These are phyloP conservation scores for Sesamia inferens DNA, from an alignment of 2,888 invertebrate species.

Conservation along the genomic window DNA sequence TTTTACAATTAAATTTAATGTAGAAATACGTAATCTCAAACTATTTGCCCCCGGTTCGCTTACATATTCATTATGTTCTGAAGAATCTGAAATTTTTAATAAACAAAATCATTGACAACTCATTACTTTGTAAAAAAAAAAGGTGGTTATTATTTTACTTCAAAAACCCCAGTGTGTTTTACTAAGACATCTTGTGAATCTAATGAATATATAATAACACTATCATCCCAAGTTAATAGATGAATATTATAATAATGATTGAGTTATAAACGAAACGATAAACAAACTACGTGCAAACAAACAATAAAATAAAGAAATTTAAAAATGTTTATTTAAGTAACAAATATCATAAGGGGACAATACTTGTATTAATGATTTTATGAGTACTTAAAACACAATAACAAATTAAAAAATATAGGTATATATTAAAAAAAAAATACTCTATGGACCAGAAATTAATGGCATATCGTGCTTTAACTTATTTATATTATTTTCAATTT, in stretches of 20 bases:
- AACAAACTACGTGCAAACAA: conserved; percentile 39
- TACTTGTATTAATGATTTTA: conserved; percentile 6
- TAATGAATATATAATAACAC: conserved; percentile 48
- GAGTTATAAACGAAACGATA: not conserved
- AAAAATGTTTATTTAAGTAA: conserved; percentile 43
- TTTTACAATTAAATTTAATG: conserved; percentile 46
- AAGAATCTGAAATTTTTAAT: conserved; percentile 71
- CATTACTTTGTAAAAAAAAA: conserved; percentile 14
- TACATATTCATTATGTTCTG: conserved; percentile 75
- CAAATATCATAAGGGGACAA: conserved; percentile 33
- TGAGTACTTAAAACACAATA: conserved; percentile 14
- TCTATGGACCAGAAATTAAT: conserved; percentile 1
- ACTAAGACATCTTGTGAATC: conserved; percentile 18
- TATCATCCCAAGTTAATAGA: conserved; percentile 30
- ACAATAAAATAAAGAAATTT: conserved; percentile 33
- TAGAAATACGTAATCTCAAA: conserved; percentile 45
- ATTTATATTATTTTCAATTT: conserved; percentile 6
- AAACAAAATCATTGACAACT: conserved; percentile 50
- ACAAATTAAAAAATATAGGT: not conserved
- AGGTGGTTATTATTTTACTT: not conserved
- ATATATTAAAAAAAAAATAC: not conserved
- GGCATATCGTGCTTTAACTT: not conserved
- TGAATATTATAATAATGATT: conserved; percentile 6
- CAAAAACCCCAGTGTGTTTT: conserved; percentile 11
- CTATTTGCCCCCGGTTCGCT: conserved; percentile 57